Base-by-base conservation (phyloP, 2,888 invertebrate species). In the Megaustenia siamemsis region DNA sequence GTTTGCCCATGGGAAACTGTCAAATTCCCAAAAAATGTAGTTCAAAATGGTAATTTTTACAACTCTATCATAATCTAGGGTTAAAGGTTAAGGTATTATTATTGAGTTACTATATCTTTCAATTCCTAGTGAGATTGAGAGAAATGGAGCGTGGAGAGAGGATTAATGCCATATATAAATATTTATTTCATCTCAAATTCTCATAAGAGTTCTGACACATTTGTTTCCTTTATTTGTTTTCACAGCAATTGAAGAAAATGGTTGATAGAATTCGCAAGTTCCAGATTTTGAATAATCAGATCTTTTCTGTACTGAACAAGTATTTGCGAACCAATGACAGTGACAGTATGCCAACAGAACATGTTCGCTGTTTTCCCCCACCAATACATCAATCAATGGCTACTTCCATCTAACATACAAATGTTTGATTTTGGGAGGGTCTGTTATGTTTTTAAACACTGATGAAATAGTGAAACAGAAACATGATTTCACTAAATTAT, bases 271-370 rank as follows among this genome's bases (percentile, higher is more conserved):
- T 99, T 92, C 96, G 99, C 76, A 96, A 99, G 85, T 99, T 99
- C 95, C 99, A 99, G 95, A 98, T 99, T 87, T 95, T 99, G 84
- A 99, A 99, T 95, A 98, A 98, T 15, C 99, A 99, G 95, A 98
- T 99, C 90, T 98, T 98, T 95, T 98, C 98, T 68, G 97, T 98
- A 87, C 95, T 99, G 86, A 97, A 98, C 94, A 98, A 98, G 92
- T 98, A 98, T 94, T 95, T 98, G 88, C 97, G 93, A 86, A 96
- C 96, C 91, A 96, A 96, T 84, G 97, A 97, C 92, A 95, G 95
- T 10, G 95, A 95, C 89, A 96, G 97, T 71, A 87, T 88, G 88
- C 97, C 98, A 69, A 98, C 98, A 35, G 99, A 99, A 93, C 98
- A 99, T 93, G 98, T 99, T 28, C 95, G 98, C 68, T 99, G 99